Evolutionary conservation across 2,113 vertebrate genomes (phyloP).

Genomic region (Helogale parvula): DNA sequence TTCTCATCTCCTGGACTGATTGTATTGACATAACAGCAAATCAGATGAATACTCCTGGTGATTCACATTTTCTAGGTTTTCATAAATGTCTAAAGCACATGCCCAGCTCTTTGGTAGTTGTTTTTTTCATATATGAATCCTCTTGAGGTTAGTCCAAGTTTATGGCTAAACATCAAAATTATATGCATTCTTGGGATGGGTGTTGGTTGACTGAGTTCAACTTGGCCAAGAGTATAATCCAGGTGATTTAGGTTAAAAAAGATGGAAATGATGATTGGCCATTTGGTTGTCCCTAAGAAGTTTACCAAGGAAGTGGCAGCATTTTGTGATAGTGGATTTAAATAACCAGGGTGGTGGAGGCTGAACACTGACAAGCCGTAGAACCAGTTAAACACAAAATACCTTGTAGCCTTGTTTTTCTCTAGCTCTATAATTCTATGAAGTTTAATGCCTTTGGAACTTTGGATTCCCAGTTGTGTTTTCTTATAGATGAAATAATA

Average conservation of each 20-base stretch:
- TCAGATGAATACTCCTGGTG: neutral
- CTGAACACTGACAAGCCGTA: neutral
- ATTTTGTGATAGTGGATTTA: constrained; percentile 47
- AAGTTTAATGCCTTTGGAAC: constrained; percentile 63
- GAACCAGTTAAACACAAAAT: neutral
- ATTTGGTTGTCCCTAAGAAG: neutral
- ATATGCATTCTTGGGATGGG: constrained; percentile 7
- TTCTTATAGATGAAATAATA: constrained; percentile 72
- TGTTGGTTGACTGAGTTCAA: neutral
- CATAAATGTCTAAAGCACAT: neutral
- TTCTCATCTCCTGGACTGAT: neutral
- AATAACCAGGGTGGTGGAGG: neutral
- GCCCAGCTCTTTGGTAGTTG: neutral
- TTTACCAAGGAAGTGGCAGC: neutral
- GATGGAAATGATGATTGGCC: neutral
- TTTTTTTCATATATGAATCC: neutral
- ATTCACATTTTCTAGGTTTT: constrained; percentile 38
- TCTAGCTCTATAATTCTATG: constrained; percentile 23
- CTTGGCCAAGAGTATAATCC: neutral
- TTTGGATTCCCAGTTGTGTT: constrained; percentile 54
- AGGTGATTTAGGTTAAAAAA: neutral
- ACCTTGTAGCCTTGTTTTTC: constrained; percentile 33
- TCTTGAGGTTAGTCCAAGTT: neutral
- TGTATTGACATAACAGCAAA: neutral
- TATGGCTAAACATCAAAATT: constrained; percentile 23